phyloP scores from a whole-genome alignment of 2,797 vertebrate genomes.

The Chromobotia macracanthus region DNA sequence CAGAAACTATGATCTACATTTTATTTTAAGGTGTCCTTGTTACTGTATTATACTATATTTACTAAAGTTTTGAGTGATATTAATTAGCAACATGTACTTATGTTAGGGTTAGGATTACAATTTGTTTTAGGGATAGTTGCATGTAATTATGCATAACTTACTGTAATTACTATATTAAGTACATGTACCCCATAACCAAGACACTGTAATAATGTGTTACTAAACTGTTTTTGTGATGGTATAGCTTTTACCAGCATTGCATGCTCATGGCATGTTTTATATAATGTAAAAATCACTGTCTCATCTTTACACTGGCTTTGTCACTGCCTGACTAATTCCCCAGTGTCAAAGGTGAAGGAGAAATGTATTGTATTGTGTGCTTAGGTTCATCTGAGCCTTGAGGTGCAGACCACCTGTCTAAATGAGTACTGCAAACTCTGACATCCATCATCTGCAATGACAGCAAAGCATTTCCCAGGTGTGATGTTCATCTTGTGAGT shows the following conservation, averaged over 20 bases:
- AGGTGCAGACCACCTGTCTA: slow-evolving; percentile 33
- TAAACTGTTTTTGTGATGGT: background rate
- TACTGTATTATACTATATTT: too few relatives aligned
- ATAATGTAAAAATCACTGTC: slow-evolving; percentile 23
- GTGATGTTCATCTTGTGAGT: slow-evolving; percentile 53
- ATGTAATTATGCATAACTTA: too few relatives aligned
- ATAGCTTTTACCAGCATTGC: background rate
- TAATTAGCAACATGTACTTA: too few relatives aligned
- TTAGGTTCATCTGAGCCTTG: slow-evolving; percentile 37
- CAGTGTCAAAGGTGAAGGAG: slow-evolving; percentile 44
- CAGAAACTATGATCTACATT: too few relatives aligned
- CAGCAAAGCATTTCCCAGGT: slow-evolving; percentile 53
- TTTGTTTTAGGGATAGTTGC: too few relatives aligned
- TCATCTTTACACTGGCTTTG: background rate
- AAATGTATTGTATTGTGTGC: slow-evolving; percentile 22
- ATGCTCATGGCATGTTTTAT: slow-evolving; percentile 26
- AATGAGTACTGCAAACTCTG: slow-evolving; percentile 49
- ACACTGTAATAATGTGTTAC: too few relatives aligned
- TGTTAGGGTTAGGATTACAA: too few relatives aligned
- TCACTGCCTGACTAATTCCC: slow-evolving; percentile 35
- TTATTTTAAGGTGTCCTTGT: too few relatives aligned
- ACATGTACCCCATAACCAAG: too few relatives aligned
- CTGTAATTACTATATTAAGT: too few relatives aligned
- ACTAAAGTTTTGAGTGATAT: too few relatives aligned
- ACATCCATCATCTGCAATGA: slow-evolving; percentile 51